phyloP scores from a whole-genome alignment of 1,140 invertebrate species.

The Nomia melanderi region DNA sequence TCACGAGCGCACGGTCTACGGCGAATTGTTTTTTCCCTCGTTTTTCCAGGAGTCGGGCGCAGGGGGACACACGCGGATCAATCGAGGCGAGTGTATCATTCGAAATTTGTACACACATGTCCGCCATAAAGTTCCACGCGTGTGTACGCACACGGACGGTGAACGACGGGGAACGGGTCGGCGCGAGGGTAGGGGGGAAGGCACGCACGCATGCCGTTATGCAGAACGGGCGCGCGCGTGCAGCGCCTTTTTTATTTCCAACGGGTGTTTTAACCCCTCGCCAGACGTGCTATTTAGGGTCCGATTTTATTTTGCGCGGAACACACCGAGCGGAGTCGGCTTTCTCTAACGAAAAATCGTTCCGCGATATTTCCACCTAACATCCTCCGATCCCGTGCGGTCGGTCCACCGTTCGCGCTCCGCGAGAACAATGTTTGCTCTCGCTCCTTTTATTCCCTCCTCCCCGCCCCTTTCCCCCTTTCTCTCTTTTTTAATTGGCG shows the following conservation, averaged over 20 bases:
- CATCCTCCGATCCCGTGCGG: background rate
- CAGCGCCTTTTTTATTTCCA: slow-evolving; percentile 49
- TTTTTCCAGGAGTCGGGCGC: background rate
- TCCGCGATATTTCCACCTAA: slow-evolving; percentile 27
- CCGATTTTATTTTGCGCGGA: slow-evolving; percentile 58
- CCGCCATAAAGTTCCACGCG: slow-evolving; percentile 35
- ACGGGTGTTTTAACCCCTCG: slow-evolving; percentile 52
- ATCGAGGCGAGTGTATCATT: slow-evolving; percentile 31
- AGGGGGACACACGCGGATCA: background rate
- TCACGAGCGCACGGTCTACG: too few relatives aligned
- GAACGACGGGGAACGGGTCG: too few relatives aligned
- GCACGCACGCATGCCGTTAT: slow-evolving; percentile 36
- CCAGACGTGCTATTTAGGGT: slow-evolving; percentile 58
- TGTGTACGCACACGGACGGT: background rate
- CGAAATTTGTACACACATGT: slow-evolving; percentile 42
- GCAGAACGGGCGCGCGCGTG: slow-evolving; percentile 27
- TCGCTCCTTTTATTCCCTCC: too few relatives aligned
- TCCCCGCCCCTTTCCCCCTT: too few relatives aligned
- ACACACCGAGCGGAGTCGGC: slow-evolving; percentile 18
- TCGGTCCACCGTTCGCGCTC: background rate
- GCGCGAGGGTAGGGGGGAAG: background rate
- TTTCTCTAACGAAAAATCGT: slow-evolving; percentile 45
- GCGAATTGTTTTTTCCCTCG: background rate
- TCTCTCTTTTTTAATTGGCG: too few relatives aligned
- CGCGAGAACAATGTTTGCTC: background rate